These are phyloP conservation scores for Andrena marginata DNA, from an alignment of 2,888 invertebrate genomes.

Conservation along the genomic window DNA sequence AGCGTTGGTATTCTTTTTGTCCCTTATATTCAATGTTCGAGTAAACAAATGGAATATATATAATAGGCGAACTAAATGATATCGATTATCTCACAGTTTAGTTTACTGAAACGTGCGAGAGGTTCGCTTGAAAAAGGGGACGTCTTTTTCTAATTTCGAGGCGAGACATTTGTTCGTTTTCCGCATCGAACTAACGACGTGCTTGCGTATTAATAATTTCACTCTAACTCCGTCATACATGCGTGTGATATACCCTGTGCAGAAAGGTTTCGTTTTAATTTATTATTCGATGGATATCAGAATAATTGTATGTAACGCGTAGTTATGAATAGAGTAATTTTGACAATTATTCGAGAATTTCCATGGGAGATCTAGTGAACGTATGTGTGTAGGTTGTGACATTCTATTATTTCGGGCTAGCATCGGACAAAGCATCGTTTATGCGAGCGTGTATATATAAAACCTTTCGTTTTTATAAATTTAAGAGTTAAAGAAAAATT, in stretches of 20 bases:
- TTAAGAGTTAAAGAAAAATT: constrained; percentile 55
- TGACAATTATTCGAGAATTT: constrained; percentile 64
- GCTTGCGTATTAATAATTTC: constrained; percentile 51
- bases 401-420: constrained; percentile 78
- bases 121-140: constrained; percentile 46
- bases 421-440: constrained; percentile 76
- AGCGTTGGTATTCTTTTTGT: constrained; percentile 64
- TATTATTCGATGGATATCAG: constrained; percentile 70
- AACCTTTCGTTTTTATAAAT: constrained; percentile 68
- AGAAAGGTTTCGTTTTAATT: constrained; percentile 72
- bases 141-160: constrained; percentile 51
- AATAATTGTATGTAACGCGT: constrained; percentile 72
- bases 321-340: constrained; percentile 69
- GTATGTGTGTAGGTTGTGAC: constrained; percentile 83
- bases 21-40: constrained; percentile 66
- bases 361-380: constrained; percentile 68
- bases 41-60: constrained; percentile 58
- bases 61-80: constrained; percentile 59
- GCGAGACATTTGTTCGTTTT: constrained; percentile 37
- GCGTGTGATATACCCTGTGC: constrained; percentile 48
- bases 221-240: constrained; percentile 63
- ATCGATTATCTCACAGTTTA: constrained; percentile 49
- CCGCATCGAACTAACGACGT: constrained; percentile 32
- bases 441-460: constrained; percentile 75
- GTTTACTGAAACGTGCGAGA: constrained; percentile 46